A percentile compares a stretch with the other conserved stretches of the same genome.
Conservation (phyloP, 1,140 invertebrate genomes). For the Zaprionus tsacasi region DNA sequence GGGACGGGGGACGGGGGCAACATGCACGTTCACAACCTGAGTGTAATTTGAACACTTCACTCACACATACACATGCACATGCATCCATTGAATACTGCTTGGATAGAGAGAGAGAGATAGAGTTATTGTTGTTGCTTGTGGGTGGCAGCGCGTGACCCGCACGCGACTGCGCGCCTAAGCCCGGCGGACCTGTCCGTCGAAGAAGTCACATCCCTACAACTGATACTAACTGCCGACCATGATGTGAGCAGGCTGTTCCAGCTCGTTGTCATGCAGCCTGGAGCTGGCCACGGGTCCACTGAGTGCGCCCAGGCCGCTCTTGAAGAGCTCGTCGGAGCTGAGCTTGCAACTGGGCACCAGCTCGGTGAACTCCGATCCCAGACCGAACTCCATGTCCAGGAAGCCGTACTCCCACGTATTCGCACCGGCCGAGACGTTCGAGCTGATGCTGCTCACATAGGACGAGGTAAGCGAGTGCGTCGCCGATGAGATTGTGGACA, state of each 20-base stretch:
- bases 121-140: conserved; percentile 42
- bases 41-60: conserved; percentile 54
- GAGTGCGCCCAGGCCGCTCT: conserved; percentile 66
- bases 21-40: conserved; percentile 78
- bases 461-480: conserved; percentile 80
- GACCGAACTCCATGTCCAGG: conserved; percentile 85
- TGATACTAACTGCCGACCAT: conserved; percentile 84
- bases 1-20: conserved; percentile 11
- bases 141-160: conserved; percentile 53
- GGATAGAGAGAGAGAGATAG: conserved; percentile 19
- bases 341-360: conserved; percentile 87
- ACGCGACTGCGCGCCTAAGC: conserved; percentile 38
- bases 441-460: conserved; percentile 76
- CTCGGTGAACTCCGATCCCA: conserved; percentile 86
- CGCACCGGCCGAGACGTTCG: conserved; percentile 62
- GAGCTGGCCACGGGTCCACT: conserved; percentile 61
- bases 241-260: conserved; percentile 82
- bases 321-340: conserved; percentile 88
- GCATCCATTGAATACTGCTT: conserved; percentile 70
- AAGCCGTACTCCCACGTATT: conserved; percentile 83
- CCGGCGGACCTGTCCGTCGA: conserved; percentile 9
- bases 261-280: conserved; percentile 76
- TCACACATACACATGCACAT: conserved; percentile 33
- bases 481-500: conserved; percentile 78
- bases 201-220: conserved; percentile 56